Conservation (phyloP, 2,888 invertebrate genomes). For the Ormyrus rosae region DNA sequence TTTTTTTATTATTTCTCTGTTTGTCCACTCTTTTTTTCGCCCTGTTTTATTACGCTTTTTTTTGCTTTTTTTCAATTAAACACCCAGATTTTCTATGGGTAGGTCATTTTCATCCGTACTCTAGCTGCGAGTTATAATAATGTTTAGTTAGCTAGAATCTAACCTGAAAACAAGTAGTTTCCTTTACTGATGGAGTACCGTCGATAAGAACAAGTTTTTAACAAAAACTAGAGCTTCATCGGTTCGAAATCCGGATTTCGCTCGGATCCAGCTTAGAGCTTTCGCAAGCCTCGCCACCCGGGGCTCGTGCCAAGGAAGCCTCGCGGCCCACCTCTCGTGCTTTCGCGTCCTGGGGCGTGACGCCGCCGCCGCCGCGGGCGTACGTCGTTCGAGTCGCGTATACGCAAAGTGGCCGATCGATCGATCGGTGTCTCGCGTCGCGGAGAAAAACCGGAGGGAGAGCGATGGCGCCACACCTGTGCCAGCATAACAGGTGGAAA, state of each 20-base stretch:
- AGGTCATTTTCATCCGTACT: background rate
- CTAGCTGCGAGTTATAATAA: background rate
- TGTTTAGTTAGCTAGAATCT: no score
- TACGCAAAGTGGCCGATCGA: slow-evolving; percentile 1
- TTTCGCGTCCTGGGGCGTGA: slow-evolving; percentile 34
- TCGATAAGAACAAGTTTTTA: no score
- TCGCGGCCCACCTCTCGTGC: slow-evolving; percentile 9
- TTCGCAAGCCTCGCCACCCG: background rate
- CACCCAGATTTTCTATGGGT: background rate
- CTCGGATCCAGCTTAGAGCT: background rate
- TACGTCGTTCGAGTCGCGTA: background rate
- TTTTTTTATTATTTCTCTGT: no score
- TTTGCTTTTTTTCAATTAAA: background rate
- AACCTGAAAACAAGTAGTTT: no score
- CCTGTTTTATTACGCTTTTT: background rate
- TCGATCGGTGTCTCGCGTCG: slow-evolving; percentile 29
- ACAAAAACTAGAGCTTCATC: no score
- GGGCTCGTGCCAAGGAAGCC: slow-evolving; percentile 27
- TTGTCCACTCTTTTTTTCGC: no score
- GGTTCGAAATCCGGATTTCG: no score
- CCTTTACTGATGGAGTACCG: no score
- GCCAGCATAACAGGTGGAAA: slow-evolving; percentile 71
- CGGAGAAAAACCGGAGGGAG: no score
- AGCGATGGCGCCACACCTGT: slow-evolving; percentile 61
- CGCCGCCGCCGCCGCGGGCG: background rate